Percentiles rank a stretch among this genome's conserved stretches.
phyloP scores from a whole-genome alignment of 2,888 invertebrate species.

The Chirona hameri region DNA sequence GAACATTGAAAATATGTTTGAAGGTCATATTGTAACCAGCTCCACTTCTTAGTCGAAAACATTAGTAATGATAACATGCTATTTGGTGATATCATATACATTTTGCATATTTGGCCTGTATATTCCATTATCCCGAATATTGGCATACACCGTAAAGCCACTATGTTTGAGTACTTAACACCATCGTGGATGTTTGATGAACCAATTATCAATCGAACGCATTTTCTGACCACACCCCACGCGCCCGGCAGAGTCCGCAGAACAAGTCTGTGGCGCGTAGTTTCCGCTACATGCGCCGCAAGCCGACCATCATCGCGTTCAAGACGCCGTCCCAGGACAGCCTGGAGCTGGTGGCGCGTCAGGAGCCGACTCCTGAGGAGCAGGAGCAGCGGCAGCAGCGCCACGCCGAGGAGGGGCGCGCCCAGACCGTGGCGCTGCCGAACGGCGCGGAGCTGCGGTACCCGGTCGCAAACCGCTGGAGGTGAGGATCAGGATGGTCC shows the following conservation, averaged over 20 bases:
- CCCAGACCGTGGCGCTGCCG: not conserved
- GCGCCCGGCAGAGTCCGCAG: constrained; percentile 57
- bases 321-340: constrained; percentile 60
- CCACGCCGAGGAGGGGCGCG: not conserved
- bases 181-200: too few species aligned
- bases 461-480: not conserved
- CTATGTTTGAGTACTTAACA: too few species aligned
- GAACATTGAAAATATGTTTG: too few species aligned
- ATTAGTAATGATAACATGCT: too few species aligned
- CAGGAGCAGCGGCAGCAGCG: not conserved
- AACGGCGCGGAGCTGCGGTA: not conserved
- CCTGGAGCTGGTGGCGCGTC: not conserved
- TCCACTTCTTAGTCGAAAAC: too few species aligned
- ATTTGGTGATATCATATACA: too few species aligned
- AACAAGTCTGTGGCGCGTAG: constrained; percentile 76
- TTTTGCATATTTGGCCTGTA: too few species aligned
- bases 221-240: not conserved
- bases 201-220: not conserved
- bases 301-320: constrained; percentile 82
- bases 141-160: too few species aligned
- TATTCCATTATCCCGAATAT: too few species aligned
- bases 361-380: not conserved
- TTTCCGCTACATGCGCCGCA: constrained; percentile 81
- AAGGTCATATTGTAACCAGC: too few species aligned
- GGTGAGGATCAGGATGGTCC: not conserved